Evolutionary conservation across 2,888 invertebrate species (phyloP).

Genomic region (Phortica magna): DNA sequence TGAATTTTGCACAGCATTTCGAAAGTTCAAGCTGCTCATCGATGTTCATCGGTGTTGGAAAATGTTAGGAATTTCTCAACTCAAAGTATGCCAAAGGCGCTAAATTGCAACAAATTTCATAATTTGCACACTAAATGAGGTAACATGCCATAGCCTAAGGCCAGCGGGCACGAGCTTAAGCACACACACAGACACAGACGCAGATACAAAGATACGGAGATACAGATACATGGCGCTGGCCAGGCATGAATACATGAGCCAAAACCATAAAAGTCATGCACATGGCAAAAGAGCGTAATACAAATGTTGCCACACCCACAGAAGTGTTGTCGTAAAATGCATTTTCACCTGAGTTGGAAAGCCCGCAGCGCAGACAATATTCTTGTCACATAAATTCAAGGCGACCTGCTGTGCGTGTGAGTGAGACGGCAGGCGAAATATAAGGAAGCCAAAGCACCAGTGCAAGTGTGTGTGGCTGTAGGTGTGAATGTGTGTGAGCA

Average conservation of each 20-base stretch:
- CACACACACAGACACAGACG: not conserved
- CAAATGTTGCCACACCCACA: not conserved
- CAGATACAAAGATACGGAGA: not conserved
- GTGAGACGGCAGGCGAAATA: not conserved
- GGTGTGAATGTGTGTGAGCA: conserved; percentile 19
- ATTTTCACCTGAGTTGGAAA: conserved; percentile 17
- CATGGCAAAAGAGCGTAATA: not conserved
- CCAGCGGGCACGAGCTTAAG: not conserved
- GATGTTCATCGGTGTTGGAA: too few species aligned
- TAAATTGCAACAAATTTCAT: conserved; percentile 15
- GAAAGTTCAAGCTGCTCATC: too few species aligned
- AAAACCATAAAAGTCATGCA: not conserved
- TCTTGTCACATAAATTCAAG: conserved; percentile 11
- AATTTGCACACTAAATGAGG: conserved; percentile 6
- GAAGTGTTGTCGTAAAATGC: conserved; percentile 14
- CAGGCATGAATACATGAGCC: too few species aligned
- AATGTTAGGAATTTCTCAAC: conserved; percentile 47
- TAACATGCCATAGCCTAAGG: not conserved
- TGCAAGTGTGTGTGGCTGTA: too few species aligned
- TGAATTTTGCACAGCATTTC: too few species aligned
- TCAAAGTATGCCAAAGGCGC: conserved; percentile 66
- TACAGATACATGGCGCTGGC: too few species aligned
- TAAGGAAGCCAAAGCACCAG: too few species aligned
- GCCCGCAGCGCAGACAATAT: conserved; percentile 16
- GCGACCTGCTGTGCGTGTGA: not conserved